phyloP scores from a whole-genome alignment of 2,113 vertebrate species.

The Poeciliopsis occidentalis region DNA sequence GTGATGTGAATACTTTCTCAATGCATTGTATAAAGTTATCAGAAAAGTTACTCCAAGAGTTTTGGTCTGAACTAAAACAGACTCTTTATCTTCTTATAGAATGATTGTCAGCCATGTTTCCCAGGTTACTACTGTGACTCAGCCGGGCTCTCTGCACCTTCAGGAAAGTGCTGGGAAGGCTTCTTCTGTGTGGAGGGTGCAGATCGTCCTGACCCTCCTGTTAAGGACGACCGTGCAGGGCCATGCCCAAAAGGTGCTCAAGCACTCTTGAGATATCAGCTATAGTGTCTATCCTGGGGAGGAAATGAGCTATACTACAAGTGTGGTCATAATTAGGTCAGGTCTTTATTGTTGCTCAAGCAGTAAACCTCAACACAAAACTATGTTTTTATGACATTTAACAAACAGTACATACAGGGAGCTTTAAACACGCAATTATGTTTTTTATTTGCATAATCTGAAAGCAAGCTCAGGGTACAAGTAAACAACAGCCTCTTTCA shows the following conservation, averaged over 20 bases:
- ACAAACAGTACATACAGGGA: not conserved
- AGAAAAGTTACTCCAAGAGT: not conserved
- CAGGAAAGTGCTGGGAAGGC: constrained; percentile 84
- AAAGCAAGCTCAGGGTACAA: constrained; percentile 7
- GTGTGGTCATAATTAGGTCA: not conserved
- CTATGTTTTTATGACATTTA: not conserved
- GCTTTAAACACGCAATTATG: constrained; percentile 1
- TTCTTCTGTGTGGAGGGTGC: constrained; percentile 85
- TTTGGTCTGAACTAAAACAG: no score
- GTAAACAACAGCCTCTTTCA: constrained; percentile 47
- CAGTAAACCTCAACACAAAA: not conserved
- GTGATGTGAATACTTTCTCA: not conserved
- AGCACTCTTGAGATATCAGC: not conserved
- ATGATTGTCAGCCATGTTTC: constrained; percentile 72
- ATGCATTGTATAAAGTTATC: not conserved
- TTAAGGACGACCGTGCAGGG: constrained; percentile 75
- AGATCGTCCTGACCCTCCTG: constrained; percentile 71
- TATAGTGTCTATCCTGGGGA: not conserved
- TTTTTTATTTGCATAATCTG: constrained; percentile 18
- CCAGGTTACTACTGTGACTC: constrained; percentile 85
- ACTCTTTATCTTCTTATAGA: constrained; percentile 64
- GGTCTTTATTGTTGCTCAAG: not conserved
- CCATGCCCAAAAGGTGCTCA: constrained; percentile 84
- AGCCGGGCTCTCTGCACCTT: constrained; percentile 78
- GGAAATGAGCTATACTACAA: not conserved